phyloP scores from a whole-genome alignment of 1,140 invertebrate genomes.

The Vanessa tameamea region DNA sequence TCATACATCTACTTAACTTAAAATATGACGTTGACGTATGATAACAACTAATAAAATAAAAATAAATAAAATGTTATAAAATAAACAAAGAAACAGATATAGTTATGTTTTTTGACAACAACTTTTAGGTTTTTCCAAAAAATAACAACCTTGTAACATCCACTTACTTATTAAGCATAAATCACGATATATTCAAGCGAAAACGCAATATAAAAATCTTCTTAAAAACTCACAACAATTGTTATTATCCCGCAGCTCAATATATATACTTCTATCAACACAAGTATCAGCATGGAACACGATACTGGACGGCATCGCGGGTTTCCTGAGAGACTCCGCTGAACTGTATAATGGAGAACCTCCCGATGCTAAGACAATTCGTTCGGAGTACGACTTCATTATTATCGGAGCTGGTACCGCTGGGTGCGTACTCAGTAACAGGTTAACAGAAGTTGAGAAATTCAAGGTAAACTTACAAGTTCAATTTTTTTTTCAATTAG shows the following conservation, averaged over 20 bases:
- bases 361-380: slow-evolving; percentile 59
- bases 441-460: slow-evolving; percentile 80
- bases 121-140: too few species aligned
- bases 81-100: too few species aligned
- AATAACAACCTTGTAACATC: too few species aligned
- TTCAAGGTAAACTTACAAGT: slow-evolving; percentile 39
- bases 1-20: too few species aligned
- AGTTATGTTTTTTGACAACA: too few species aligned
- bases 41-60: too few species aligned
- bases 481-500: too few species aligned
- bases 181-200: too few species aligned
- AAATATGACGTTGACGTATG: too few species aligned
- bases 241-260: neutral
- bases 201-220: neutral
- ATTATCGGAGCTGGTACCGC: slow-evolving; percentile 88
- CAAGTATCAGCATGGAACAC: slow-evolving; percentile 14
- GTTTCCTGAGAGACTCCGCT: slow-evolving; percentile 42
- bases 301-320: slow-evolving; percentile 43
- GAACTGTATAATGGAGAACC: slow-evolving; percentile 49
- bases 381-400: slow-evolving; percentile 82
- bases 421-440: slow-evolving; percentile 85
- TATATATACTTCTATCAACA: neutral
- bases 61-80: too few species aligned
- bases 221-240: neutral
- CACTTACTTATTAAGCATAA: too few species aligned